phyloP scores from a whole-genome alignment of 2,113 vertebrate genomes.

The Pangasianodon hypophthalmus region DNA sequence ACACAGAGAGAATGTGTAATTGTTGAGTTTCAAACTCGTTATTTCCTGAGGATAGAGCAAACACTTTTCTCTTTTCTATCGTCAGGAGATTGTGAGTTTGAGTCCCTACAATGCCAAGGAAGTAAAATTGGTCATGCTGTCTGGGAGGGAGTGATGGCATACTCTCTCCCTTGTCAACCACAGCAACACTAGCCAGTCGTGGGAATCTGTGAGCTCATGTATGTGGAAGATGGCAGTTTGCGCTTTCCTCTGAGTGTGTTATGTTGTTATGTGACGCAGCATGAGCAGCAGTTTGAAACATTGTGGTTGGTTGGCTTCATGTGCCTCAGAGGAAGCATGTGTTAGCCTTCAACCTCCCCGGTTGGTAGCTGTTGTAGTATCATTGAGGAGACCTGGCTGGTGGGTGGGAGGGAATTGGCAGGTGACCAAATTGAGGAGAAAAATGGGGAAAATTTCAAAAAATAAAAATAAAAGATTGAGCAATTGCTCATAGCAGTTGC shows the following conservation, averaged over 20 bases:
- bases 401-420: background rate
- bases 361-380: background rate
- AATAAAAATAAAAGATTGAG: background rate
- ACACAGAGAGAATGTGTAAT: background rate
- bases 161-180: background rate
- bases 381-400: background rate
- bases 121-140: background rate
- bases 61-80: background rate
- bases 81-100: background rate
- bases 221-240: background rate
- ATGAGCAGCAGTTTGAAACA: background rate
- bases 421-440: background rate
- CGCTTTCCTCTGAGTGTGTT: background rate
- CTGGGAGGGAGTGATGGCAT: background rate
- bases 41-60: background rate
- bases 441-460: background rate
- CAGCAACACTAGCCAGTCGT: background rate
- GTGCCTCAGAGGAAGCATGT: background rate
- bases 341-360: background rate
- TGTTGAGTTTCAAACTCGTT: background rate
- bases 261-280: background rate
- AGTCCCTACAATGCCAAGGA: background rate
- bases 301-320: background rate
- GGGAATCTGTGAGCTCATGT: background rate
- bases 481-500: background rate